Conservation (phyloP, 2,797 vertebrate species). For the Nyctalus aviator region DNA sequence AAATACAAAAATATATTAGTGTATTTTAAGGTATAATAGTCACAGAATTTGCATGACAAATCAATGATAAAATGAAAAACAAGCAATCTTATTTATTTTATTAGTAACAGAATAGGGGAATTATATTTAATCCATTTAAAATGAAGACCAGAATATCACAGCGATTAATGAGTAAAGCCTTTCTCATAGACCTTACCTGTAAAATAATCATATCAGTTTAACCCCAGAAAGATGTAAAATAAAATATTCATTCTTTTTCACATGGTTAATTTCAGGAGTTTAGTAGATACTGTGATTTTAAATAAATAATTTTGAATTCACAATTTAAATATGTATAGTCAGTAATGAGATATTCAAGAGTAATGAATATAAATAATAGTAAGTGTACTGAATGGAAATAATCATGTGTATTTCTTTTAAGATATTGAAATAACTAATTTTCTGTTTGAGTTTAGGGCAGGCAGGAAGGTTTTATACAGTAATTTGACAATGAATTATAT, state of each 20-base stretch:
- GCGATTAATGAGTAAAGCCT: background rate
- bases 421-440: conserved; percentile 6
- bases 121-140: background rate
- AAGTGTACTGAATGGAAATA: background rate
- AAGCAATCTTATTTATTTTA: background rate
- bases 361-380: background rate
- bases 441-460: background rate
- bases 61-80: background rate
- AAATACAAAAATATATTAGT: background rate
- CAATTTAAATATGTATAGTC: background rate
- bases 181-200: background rate
- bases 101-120: background rate
- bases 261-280: background rate
- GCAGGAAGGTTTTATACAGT: background rate
- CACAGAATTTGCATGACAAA: background rate
- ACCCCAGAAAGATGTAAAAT: background rate
- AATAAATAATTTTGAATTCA: background rate
- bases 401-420: background rate
- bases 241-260: background rate
- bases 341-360: background rate
- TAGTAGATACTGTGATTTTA: background rate
- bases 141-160: background rate
- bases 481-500: background rate
- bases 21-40: background rate
- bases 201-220: background rate